A percentile compares a stretch with the other conserved stretches of the same genome.
Evolutionary conservation across 1,140 invertebrate species (phyloP).

Genomic region (Drosophila santomea): DNA sequence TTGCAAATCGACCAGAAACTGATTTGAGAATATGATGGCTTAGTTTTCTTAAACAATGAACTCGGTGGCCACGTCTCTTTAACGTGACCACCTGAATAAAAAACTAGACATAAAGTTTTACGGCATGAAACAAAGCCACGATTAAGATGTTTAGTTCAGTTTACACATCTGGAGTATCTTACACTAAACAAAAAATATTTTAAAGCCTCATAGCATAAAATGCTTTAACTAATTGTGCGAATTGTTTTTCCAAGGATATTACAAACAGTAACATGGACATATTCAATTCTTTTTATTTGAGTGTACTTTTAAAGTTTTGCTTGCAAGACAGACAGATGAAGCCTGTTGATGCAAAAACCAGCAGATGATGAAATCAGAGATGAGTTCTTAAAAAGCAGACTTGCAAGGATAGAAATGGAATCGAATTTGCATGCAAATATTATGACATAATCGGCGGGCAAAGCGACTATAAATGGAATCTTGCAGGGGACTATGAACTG

Average conservation of each 20-base stretch:
- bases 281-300: neutral
- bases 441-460: constrained; percentile 43
- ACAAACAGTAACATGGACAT: too few species aligned
- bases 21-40: constrained; percentile 26
- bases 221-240: neutral
- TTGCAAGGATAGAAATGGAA: constrained; percentile 19
- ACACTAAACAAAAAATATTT: constrained; percentile 5
- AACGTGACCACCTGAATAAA: constrained; percentile 40
- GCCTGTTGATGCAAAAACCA: neutral
- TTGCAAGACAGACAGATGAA: neutral
- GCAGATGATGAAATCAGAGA: constrained; percentile 16
- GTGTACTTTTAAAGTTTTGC: neutral
- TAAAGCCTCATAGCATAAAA: neutral
- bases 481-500: constrained; percentile 31
- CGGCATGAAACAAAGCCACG: constrained; percentile 23
- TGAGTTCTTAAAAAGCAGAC: constrained; percentile 33
- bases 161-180: neutral
- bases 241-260: too few species aligned
- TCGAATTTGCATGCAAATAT: constrained; percentile 42
- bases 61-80: constrained; percentile 38
- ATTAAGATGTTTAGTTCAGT: constrained; percentile 42
- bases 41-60: constrained; percentile 19
- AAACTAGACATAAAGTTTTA: constrained; percentile 42
- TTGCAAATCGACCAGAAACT: constrained; percentile 9
- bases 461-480: constrained; percentile 5